Evolutionary conservation across 2,888 invertebrate species (phyloP).

Genomic region (Sinohyriopsis cumingii): DNA sequence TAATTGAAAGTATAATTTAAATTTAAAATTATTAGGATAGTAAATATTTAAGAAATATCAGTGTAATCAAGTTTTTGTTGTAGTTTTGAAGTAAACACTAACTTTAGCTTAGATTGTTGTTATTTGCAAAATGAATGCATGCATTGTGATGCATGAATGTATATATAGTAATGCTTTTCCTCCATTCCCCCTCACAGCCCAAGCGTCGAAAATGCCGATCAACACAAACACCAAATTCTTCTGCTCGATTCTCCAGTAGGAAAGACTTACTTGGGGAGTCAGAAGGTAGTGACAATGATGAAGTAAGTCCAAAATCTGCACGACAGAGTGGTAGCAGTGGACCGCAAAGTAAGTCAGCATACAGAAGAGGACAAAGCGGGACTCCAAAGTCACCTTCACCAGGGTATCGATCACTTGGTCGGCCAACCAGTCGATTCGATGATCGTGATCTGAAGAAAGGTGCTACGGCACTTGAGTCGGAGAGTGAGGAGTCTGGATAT

Average conservation of each 20-base stretch:
- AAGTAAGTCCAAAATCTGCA: conserved; percentile 35
- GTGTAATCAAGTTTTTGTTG: too few relatives aligned
- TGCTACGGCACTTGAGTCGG: conserved; percentile 53
- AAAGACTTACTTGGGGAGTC: conserved; percentile 41
- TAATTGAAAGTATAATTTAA: too few relatives aligned
- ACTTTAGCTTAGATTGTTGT: neutral
- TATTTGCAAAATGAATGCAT: conserved; percentile 14
- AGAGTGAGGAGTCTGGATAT: conserved; percentile 66
- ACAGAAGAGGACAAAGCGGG: conserved; percentile 28
- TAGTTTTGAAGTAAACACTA: too few relatives aligned
- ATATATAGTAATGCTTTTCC: conserved; percentile 9
- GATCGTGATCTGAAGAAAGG: conserved; percentile 43
- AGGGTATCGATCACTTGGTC: conserved; percentile 25
- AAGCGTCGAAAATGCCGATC: conserved; percentile 54
- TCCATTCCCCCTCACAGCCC: conserved; percentile 47
- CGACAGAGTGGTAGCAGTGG: conserved; percentile 37
- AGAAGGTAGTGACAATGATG: conserved; percentile 44
- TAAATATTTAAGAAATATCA: too few relatives aligned
- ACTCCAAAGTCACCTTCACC: conserved; percentile 22
- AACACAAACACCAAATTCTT: conserved; percentile 57
- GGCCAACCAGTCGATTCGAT: conserved; percentile 34
- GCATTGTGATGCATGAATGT: conserved; percentile 8
- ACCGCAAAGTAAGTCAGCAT: conserved; percentile 39
- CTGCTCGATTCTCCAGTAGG: conserved; percentile 41
- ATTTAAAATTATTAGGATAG: too few relatives aligned